Evolutionary conservation across 2,888 invertebrate genomes (phyloP).

Genomic region (Nesidiocoris tenuis): DNA sequence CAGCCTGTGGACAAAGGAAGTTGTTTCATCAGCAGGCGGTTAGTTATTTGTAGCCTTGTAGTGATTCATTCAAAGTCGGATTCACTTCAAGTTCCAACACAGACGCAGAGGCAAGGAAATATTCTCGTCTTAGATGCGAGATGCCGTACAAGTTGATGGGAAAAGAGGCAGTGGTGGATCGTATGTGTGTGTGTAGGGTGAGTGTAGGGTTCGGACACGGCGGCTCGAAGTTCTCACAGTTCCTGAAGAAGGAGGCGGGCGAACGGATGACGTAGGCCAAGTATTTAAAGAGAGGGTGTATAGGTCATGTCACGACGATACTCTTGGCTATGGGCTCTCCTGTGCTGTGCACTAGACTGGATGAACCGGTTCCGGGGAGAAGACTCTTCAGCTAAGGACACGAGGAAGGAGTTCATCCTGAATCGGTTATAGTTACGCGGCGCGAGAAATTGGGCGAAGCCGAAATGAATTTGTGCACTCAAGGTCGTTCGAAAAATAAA

Average conservation of each 20-base stretch:
- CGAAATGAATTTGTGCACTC: too few species aligned
- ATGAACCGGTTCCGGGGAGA: slow-evolving; percentile 39
- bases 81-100: background rate
- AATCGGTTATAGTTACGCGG: background rate
- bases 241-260: slow-evolving; percentile 41
- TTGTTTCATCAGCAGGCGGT: background rate
- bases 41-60: background rate
- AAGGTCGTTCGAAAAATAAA: too few species aligned
- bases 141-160: slow-evolving; percentile 33
- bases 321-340: too few species aligned
- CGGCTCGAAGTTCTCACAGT: slow-evolving; percentile 39
- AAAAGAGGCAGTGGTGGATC: slow-evolving; percentile 14
- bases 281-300: slow-evolving; percentile 43
- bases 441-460: background rate
- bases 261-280: slow-evolving; percentile 39
- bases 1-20: background rate
- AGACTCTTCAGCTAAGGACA: background rate
- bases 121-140: slow-evolving; percentile 12
- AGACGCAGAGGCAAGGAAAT: slow-evolving; percentile 7
- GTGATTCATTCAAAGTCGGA: background rate
- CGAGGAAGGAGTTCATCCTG: background rate
- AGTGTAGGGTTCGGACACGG: slow-evolving; percentile 17
- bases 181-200: background rate
- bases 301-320: slow-evolving; percentile 39
- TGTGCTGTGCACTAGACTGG: slow-evolving; percentile 42